Base-by-base conservation (phyloP, 2,797 vertebrate genomes). In the Gymnoscopelus microlampas region DNA sequence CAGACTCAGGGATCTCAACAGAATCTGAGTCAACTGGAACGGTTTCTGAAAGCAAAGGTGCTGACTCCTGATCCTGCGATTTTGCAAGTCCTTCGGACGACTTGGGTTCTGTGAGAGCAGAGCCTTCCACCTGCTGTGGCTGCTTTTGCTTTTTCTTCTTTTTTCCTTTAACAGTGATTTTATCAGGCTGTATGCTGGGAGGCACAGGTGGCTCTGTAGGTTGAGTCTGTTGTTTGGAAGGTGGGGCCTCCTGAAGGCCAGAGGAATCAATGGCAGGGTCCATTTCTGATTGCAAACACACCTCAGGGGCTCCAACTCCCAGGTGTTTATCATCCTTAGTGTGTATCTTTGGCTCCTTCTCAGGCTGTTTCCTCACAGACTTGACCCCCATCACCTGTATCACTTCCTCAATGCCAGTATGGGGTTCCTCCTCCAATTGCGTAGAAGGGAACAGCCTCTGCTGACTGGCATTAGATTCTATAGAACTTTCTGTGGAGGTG, bases 141-240 rank as follows among this genome's bases (percentile, higher is more conserved):
- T 70, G 59, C 12, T 62, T 69, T 5, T 44, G 76, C 26, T 23
- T 70, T 50, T 84, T 68, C 69, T 80, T 87, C 65, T 84, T 79
- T 59, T 53, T 75, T 3, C 55, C 53, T 68, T 72, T 81, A 4
- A 53, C 71, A 15, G 58, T 2, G 0, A 15, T 50, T 77, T 80
- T 62, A 15, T 53, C 74, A 10, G 48, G 26, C 56, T 74, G 63
- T 56, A 58, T 63, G 59, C 7, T 65, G 1, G 47, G 44, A 71
- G 68, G 32, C 6, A 11, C 6, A 2, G 59, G 24, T 2, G 51
- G 66, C 70, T 65, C 72, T 2, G 15, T 14, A 35, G 70, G 3
- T 3, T 58, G 67, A 44, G 62, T 3, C 1, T 68, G 55, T n/a
- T 60, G 47, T 70, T 74, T 63, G 47, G 9, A 6, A 29, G 68